Conservation (phyloP, 1,140 invertebrate species). For the Drosophila tani region DNA sequence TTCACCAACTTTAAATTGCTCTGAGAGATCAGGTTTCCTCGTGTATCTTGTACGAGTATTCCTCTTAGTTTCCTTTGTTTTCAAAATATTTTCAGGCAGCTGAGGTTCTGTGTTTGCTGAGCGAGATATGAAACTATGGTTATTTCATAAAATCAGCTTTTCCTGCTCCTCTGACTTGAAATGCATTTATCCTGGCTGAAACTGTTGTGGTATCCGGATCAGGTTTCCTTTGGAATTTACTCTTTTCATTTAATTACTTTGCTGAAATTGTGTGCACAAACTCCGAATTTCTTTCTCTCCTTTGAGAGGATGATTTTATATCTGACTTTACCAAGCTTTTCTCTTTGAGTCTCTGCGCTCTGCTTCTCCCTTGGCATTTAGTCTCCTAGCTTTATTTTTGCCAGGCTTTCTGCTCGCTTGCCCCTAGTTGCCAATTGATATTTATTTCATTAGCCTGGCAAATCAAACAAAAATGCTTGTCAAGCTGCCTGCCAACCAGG, state of each 20-base stretch:
- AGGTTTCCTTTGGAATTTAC: background rate
- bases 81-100: background rate
- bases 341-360: background rate
- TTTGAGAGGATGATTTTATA: background rate
- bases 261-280: background rate
- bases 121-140: background rate
- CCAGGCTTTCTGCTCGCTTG: background rate
- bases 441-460: constrained; percentile 52
- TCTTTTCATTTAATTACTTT: constrained; percentile 10
- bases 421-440: constrained; percentile 12
- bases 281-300: background rate
- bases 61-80: constrained; percentile 2
- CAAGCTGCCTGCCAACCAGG: constrained; percentile 50
- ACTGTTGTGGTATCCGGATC: background rate
- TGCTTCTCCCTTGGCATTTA: background rate
- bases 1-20: background rate
- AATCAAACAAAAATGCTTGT: constrained; percentile 71
- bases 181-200: background rate
- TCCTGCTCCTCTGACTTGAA: background rate
- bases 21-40: background rate
- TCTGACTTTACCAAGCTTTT: background rate
- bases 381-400: background rate
- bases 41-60: background rate
- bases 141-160: background rate
- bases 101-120: background rate